Percentiles rank a stretch among this genome's conserved stretches.
Conservation (phyloP, 2,113 vertebrate genomes). For the Procapra przewalskii region DNA sequence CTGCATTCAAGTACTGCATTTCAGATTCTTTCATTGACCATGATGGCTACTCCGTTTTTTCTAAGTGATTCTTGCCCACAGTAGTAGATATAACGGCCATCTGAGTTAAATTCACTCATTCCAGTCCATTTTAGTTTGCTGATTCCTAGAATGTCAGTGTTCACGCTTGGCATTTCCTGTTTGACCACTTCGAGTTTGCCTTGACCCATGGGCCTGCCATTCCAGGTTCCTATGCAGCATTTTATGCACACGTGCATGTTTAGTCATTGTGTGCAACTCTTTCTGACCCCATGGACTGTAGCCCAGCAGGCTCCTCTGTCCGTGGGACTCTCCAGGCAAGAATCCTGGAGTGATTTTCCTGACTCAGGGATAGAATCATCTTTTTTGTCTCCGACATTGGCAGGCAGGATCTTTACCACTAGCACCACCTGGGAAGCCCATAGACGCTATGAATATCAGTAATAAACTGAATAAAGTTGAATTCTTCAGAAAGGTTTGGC, state of each 20-base stretch:
- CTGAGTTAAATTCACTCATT: background rate
- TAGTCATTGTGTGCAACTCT: background rate
- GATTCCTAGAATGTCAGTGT: background rate
- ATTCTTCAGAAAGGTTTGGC: background rate
- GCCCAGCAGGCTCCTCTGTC: background rate
- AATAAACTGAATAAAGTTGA: background rate
- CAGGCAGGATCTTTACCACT: background rate
- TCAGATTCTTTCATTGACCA: background rate
- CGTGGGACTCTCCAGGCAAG: background rate
- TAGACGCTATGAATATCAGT: background rate
- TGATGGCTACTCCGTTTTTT: background rate
- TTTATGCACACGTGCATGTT: background rate
- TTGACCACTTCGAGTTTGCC: background rate
- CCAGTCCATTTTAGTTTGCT: background rate
- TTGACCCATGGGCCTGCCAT: background rate
- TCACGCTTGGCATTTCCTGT: background rate
- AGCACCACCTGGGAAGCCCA: background rate
- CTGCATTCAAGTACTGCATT: background rate
- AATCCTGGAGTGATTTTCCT: background rate
- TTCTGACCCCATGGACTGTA: background rate
- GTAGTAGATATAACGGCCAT: background rate
- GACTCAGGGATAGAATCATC: background rate
- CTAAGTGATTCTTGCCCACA: background rate
- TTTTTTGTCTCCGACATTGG: background rate
- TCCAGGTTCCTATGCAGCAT: fast-evolving